phyloP scores from a whole-genome alignment of 92 coral and sea anemone genomes.

The Porites rus region DNA sequence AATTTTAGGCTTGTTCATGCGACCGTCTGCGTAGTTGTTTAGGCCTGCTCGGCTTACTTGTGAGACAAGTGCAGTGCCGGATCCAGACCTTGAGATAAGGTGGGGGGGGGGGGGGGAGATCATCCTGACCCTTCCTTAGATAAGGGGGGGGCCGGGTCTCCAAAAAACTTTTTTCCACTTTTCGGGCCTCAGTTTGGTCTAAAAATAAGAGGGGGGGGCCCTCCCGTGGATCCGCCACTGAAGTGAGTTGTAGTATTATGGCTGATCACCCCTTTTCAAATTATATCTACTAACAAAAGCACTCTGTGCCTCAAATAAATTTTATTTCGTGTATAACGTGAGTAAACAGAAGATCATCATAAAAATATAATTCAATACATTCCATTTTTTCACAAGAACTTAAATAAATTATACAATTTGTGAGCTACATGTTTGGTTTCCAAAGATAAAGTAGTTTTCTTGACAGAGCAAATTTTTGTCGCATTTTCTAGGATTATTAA shows the following conservation, averaged over 20 bases:
- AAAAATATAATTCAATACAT: conserved; percentile 23
- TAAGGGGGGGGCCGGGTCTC: no score
- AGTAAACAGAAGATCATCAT: background rate
- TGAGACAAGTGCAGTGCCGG: no score
- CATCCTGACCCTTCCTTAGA: no score
- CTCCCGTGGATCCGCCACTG: no score
- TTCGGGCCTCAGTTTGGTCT: no score
- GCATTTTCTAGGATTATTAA: background rate
- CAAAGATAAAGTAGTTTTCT: background rate
- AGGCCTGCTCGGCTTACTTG: background rate
- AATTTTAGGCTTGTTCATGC: background rate
- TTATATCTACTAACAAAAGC: background rate
- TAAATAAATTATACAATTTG: conserved; percentile 27
- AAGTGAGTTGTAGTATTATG: background rate
- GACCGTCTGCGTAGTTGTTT: no score
- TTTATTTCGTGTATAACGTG: conserved; percentile 13
- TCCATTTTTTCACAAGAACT: conserved; percentile 9
- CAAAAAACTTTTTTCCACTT: no score
- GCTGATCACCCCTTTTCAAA: background rate
- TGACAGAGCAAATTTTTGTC: background rate
- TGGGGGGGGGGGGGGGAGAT: no score
- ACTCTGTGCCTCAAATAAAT: background rate
- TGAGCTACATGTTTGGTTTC: background rate
- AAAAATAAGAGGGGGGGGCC: no score
- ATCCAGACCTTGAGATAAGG: no score